These are phyloP conservation scores for Salvelinus namaycush DNA, from an alignment of 2,113 vertebrate species.

Conservation along the genomic window DNA sequence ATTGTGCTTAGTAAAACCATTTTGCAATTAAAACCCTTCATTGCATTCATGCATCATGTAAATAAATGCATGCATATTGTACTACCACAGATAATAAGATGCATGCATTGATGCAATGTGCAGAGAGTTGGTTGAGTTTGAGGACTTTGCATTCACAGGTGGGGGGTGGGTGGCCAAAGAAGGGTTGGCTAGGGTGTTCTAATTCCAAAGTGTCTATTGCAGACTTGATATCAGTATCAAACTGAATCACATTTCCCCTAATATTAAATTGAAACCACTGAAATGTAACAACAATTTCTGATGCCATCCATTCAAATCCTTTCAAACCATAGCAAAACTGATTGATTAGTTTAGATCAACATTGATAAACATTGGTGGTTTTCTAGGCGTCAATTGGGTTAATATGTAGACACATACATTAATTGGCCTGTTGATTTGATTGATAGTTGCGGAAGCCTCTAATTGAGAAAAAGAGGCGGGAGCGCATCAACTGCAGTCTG, in stretches of 20 bases:
- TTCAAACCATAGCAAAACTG: no score
- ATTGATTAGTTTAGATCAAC: no score
- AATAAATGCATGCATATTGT: background rate
- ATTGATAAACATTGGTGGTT: no score
- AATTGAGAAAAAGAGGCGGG: slow-evolving; percentile 61
- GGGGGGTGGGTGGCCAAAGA: background rate
- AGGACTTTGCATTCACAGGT: background rate
- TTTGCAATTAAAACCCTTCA: no score
- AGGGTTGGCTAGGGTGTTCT: background rate
- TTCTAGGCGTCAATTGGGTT: background rate
- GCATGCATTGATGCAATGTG: background rate
- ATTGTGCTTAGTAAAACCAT: no score
- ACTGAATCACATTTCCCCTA: background rate
- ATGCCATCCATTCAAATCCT: no score
- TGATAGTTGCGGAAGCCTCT: slow-evolving; percentile 59
- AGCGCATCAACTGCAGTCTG: slow-evolving; percentile 63
- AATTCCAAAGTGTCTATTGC: no score
- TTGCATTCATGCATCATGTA: no score
- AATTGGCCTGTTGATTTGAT: background rate
- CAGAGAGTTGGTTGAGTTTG: background rate
- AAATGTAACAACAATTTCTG: background rate
- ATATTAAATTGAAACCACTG: background rate
- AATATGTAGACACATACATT: background rate
- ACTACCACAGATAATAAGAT: background rate
- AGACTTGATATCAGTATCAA: background rate